Conservation (phyloP, 2,113 vertebrate species). For the Elanus axillaris region DNA sequence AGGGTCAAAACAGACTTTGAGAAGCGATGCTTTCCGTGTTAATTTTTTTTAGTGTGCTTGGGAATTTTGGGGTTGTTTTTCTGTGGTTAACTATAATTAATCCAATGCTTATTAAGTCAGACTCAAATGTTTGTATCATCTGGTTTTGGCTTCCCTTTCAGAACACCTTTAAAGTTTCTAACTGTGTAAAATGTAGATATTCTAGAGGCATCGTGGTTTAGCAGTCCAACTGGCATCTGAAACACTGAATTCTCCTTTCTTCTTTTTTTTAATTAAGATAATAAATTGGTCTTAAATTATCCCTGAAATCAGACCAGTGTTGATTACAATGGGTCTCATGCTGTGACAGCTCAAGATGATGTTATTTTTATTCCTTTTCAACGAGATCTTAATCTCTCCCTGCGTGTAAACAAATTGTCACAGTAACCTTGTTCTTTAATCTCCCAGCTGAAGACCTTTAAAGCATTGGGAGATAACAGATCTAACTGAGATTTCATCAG, state of each 20-base stretch:
- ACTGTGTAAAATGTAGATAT: background rate
- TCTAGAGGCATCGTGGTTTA: constrained; percentile 19
- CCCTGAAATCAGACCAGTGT: constrained; percentile 98
- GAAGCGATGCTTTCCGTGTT: background rate
- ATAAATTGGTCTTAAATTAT: constrained; percentile 99
- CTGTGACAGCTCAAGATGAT: constrained; percentile 91
- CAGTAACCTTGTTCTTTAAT: constrained; percentile 84
- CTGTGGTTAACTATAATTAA: constrained; percentile 4
- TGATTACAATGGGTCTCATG: constrained; percentile 95
- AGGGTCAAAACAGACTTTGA: background rate
- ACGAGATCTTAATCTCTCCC: constrained; percentile 86
- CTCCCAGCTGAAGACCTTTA: constrained; percentile 78
- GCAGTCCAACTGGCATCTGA: constrained; percentile 62
- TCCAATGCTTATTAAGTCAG: background rate
- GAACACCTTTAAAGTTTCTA: constrained; percentile 9
- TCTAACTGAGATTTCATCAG: constrained; percentile 77
- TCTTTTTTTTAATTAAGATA: constrained; percentile 90
- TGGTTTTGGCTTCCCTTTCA: background rate
- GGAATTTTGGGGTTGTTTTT: background rate
- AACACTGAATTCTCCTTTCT: constrained; percentile 65
- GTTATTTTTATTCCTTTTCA: constrained; percentile 87
- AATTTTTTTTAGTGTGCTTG: background rate
- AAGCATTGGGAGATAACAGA: constrained; percentile 80
- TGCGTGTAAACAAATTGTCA: constrained; percentile 86
- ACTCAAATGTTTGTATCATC: background rate